A percentile compares a stretch with the other conserved stretches of the same genome.
Conservation (phyloP, 2,113 vertebrate species). For the Ceyx melanurus region DNA sequence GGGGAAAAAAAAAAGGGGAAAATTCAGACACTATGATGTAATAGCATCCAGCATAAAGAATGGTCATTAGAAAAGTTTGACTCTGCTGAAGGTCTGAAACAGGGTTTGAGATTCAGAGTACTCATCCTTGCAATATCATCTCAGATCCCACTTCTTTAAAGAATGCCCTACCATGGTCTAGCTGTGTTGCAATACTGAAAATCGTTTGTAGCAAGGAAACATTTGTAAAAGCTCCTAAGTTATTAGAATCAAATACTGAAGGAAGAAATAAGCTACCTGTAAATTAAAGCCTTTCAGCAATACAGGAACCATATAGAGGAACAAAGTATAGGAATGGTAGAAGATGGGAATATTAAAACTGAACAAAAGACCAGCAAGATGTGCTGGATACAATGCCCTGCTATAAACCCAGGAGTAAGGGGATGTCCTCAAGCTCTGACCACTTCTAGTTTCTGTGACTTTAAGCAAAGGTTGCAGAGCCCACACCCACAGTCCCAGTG, state of each 20-base stretch:
- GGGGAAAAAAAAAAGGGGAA: not conserved
- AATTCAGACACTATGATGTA: accelerated
- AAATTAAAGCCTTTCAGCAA: not conserved
- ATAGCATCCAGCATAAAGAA: not conserved
- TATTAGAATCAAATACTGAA: not conserved
- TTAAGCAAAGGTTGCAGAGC: not conserved
- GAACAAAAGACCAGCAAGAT: not conserved
- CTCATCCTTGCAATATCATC: not conserved
- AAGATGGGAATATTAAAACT: not conserved
- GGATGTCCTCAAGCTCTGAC: not conserved
- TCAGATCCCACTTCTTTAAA: not conserved
- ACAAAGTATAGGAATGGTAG: not conserved
- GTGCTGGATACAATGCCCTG: not conserved
- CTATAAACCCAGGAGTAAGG: not conserved
- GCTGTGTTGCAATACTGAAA: not conserved
- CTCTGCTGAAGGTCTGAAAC: not conserved
- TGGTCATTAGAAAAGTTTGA: not conserved
- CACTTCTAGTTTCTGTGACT: not conserved
- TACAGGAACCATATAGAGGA: not conserved
- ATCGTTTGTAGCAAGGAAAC: not conserved
- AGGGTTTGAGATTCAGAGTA: not conserved
- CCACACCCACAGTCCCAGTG: not conserved
- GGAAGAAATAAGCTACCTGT: not conserved
- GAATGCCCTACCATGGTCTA: not conserved
- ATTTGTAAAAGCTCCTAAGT: not conserved